Evolutionary conservation across 2,888 invertebrate species (phyloP).

Genomic region (Ochropleura plecta): DNA sequence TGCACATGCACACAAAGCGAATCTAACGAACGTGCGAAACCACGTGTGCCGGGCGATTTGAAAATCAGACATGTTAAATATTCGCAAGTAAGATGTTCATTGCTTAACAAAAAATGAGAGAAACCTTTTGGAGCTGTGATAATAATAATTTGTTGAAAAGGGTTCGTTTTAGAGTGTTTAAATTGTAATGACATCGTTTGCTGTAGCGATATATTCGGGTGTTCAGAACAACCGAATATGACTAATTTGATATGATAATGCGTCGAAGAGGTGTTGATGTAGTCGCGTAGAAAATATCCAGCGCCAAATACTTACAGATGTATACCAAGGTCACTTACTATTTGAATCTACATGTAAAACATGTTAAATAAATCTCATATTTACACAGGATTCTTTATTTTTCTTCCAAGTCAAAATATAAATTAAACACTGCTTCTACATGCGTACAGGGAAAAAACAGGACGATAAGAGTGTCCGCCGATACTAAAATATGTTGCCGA

Average conservation of each 20-base stretch:
- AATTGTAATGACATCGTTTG: constrained; percentile 14
- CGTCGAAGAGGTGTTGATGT: neutral
- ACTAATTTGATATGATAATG: neutral
- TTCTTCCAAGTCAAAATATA: constrained; percentile 15
- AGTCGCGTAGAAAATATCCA: neutral
- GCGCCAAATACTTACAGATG: neutral
- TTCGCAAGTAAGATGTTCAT: neutral
- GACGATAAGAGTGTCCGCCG: constrained; percentile 12
- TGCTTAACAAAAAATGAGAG: neutral
- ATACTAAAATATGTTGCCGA: constrained; percentile 11
- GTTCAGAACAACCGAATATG: neutral
- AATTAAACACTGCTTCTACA: constrained; percentile 5
- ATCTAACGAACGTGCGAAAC: constrained; percentile 24
- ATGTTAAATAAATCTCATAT: neutral
- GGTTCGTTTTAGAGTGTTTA: neutral
- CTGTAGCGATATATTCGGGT: constrained; percentile 18
- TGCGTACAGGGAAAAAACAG: constrained; percentile 30
- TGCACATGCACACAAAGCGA: constrained; percentile 44
- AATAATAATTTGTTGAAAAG: neutral
- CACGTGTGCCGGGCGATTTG: constrained; percentile 31
- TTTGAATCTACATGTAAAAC: constrained; percentile 1
- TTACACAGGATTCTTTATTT: constrained; percentile 6
- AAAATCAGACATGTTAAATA: constrained; percentile 6
- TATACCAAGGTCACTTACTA: neutral
- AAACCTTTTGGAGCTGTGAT: neutral